phyloP scores from a whole-genome alignment of 2,113 vertebrate species.

The Nycticryphes semicollaris region DNA sequence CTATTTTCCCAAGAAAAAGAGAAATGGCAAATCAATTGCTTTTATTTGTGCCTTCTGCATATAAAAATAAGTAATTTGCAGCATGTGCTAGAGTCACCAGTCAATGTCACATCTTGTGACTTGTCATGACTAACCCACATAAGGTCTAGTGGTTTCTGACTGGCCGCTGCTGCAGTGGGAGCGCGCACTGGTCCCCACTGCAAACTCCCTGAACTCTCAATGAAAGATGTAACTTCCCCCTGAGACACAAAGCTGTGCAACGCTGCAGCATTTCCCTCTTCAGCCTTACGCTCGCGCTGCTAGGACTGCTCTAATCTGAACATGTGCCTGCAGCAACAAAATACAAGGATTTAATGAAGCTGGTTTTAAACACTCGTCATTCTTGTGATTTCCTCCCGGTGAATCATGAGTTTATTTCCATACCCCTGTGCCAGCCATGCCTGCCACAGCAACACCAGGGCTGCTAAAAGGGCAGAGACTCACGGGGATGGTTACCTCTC shows the following conservation, averaged over 20 bases:
- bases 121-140: not conserved
- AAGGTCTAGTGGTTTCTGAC: not conserved
- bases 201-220: not conserved
- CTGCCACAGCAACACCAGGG: not conserved
- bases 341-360: not conserved
- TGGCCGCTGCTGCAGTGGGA: not conserved
- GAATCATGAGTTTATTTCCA: not conserved
- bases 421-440: not conserved
- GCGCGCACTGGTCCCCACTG: fast-evolving
- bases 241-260: not conserved
- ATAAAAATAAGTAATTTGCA: not conserved
- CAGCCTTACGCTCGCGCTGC: not conserved
- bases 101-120: conserved; percentile 24
- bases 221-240: not conserved
- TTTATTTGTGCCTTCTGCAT: not conserved
- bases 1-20: not conserved
- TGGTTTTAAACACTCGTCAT: not conserved
- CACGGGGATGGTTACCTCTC: fast-evolving
- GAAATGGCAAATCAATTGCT: not conserved
- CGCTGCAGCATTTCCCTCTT: not conserved
- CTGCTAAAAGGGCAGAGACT: not conserved
- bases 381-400: not conserved
- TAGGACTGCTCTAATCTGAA: not conserved
- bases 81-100: not conserved
- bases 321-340: not conserved